Percentiles rank a stretch among this genome's conserved stretches.
phyloP scores from a whole-genome alignment of 2,113 vertebrate genomes.

The cattle (Bos taurus) region ARS-UCD2.0 NC_037328.1:45355501-45356000 shows the following conservation, averaged over 20 bases:
- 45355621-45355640: background rate
- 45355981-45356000: too few species aligned
- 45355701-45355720: background rate
- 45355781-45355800: background rate
- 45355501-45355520: background rate
- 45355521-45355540: background rate
- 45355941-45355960: background rate
- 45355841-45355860: background rate
- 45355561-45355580: background rate
- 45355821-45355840: background rate
- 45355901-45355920: background rate
- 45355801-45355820: background rate
- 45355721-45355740: background rate
- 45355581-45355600: background rate
- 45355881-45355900: background rate
- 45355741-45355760: background rate
- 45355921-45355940: background rate
- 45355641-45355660: background rate
- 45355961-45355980: background rate
- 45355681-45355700: background rate
- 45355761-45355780: background rate
- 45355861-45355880: background rate
- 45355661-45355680: background rate
- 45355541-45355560: background rate
- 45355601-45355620: too few species aligned